Conservation (phyloP, 2,797 vertebrate species). For the Scleropages formosus region DNA sequence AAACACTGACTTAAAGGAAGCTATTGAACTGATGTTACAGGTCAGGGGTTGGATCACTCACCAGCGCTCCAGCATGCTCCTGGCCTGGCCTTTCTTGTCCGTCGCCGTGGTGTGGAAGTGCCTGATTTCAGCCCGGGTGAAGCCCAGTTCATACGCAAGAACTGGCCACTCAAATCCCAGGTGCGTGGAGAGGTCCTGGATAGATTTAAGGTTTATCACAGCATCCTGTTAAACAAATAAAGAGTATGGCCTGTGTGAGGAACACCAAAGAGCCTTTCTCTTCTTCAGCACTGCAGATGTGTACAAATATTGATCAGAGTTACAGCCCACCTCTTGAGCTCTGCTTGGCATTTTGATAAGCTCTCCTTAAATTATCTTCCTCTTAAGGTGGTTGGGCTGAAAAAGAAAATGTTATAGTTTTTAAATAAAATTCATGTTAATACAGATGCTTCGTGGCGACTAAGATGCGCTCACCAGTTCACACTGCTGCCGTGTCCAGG, state of each 20-base stretch:
- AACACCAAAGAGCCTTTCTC: neutral
- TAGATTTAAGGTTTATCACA: conserved; percentile 73
- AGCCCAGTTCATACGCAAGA: conserved; percentile 72
- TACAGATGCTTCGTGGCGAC: neutral
- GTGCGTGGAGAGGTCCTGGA: conserved; percentile 70
- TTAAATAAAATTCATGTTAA: neutral
- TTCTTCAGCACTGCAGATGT: neutral
- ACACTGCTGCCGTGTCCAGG: neutral
- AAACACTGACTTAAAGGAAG: no score
- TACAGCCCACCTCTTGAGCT: conserved; percentile 70
- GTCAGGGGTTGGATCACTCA: conserved; percentile 36
- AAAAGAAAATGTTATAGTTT: neutral
- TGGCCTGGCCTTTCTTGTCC: conserved; percentile 67
- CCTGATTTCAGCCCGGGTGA: conserved; percentile 67
- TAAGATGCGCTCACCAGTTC: neutral
- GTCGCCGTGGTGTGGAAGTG: conserved; percentile 64
- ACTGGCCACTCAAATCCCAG: conserved; percentile 75
- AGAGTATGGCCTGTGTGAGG: neutral
- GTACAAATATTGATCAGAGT: neutral
- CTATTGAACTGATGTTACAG: no score
- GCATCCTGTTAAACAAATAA: conserved; percentile 65
- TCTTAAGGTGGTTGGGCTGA: neutral
- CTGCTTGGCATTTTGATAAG: conserved; percentile 71
- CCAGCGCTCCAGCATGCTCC: conserved; percentile 76
- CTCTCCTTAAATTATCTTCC: neutral